A percentile compares a stretch with the other conserved stretches of the same genome.
Conservation (phyloP, 2,113 vertebrate species). For the Actenoides hombroni region DNA sequence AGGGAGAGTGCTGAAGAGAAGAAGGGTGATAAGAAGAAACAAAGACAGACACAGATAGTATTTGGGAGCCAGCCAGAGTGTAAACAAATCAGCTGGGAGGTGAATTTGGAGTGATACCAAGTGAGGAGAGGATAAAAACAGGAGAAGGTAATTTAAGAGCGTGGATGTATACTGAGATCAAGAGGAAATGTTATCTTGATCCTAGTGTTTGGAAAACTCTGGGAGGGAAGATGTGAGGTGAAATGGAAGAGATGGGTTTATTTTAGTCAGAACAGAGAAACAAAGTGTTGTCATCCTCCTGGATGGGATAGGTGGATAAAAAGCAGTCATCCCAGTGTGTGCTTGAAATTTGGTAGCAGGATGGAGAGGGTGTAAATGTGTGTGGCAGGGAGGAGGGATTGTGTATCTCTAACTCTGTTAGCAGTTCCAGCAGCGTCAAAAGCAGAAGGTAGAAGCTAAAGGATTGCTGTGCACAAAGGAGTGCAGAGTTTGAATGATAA, state of each 20-base stretch:
- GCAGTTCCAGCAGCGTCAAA: background rate
- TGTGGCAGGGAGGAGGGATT: background rate
- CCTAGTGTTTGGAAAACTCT: background rate
- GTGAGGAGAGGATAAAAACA: background rate
- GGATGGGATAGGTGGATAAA: background rate
- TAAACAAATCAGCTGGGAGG: slow-evolving; percentile 23
- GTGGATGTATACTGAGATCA: background rate
- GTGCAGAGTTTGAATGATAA: rapidly evolving
- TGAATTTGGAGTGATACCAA: background rate
- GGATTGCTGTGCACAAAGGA: background rate
- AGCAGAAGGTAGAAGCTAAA: background rate
- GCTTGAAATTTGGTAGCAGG: background rate
- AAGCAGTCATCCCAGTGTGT: background rate
- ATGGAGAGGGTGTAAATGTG: background rate
- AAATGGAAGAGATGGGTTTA: background rate
- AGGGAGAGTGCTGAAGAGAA: background rate
- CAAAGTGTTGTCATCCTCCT: background rate
- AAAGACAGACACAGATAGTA: background rate
- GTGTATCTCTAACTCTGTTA: background rate
- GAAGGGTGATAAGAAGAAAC: background rate
- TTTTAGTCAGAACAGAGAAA: background rate
- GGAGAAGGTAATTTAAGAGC: slow-evolving; percentile 9
- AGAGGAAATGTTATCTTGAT: slow-evolving; percentile 23
- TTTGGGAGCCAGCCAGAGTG: slow-evolving; percentile 23
- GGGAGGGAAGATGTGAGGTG: slow-evolving; percentile 6